Evolutionary conservation across 2,888 invertebrate species (phyloP), one percentile per base, ranked within the genome.

Genomic region (Auanema sp.): DNA sequence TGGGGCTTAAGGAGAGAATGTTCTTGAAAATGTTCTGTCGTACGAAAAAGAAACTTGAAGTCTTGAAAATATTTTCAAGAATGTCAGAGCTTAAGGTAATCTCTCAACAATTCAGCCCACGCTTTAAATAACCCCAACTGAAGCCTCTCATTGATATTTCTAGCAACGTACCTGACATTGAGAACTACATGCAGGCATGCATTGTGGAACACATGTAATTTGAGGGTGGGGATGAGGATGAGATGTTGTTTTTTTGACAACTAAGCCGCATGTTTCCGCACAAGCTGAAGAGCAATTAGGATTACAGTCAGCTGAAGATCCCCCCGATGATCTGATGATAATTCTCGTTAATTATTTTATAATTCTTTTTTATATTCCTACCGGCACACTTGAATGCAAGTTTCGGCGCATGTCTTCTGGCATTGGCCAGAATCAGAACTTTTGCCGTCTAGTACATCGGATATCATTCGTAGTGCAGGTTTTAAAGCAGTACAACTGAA

Each of bases 231-330:
- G 16, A 12, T 25, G 51, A 14, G 41, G 33, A 3, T 33, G 3
- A 21, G 24, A 14, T 11, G 16, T 33, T 1, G 24, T 24, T 40
- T 62, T 62, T 41, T 49, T 47, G 1, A 16, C 10, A 23, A 72
- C 69, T 52, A 72, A 56, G 42, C 64, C 64, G 42, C 72, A 72
- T 21, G 72, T 72, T 56, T 72, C 72, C 16, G 62, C 63, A 40
- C 72, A 72, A 12, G 69, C 72, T 23, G 72, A 64, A 21, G 62
- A 58, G 47, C 72, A 72, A 33, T 72, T 69, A 14, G 57, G 57
- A 58, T 66, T 60, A 52, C 72, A 72, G 53, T 72, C 72, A 43
- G 51, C 60, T 33, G 53, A 50, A 24, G 69, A 14, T 21, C 69
- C 61, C 49, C 72, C 69, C 14, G 69, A 65, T 16, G 66, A 60